These are phyloP conservation scores for Pyrocephalus nanus DNA, from an alignment of 2,797 vertebrate genomes.

Conservation along the genomic window DNA sequence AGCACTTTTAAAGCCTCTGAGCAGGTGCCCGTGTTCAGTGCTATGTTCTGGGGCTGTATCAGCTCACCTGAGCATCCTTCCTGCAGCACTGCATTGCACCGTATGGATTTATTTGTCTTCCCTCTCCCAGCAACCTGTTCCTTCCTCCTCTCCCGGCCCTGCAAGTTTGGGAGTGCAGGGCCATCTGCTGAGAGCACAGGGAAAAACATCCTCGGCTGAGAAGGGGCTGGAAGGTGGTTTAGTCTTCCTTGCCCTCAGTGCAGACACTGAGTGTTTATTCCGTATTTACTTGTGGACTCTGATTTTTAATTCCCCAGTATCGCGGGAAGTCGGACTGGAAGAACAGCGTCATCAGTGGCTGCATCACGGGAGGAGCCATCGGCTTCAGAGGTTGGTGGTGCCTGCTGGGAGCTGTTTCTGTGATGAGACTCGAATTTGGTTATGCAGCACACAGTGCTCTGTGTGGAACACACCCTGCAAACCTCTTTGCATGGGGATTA, in stretches of 20 bases:
- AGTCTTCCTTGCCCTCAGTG: neutral
- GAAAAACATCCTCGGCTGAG: slow-evolving; percentile 10
- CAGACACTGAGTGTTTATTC: neutral
- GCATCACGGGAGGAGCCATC: slow-evolving; percentile 93
- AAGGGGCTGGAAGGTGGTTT: neutral
- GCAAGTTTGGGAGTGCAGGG: neutral
- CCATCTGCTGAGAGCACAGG: slow-evolving; percentile 51
- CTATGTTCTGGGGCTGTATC: neutral
- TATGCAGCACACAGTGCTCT: neutral
- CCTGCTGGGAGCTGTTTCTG: neutral
- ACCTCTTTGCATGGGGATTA: neutral
- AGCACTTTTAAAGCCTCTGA: neutral
- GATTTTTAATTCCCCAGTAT: slow-evolving; percentile 78
- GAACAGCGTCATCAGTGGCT: slow-evolving; percentile 95
- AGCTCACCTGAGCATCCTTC: neutral
- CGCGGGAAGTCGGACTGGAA: slow-evolving; percentile 95
- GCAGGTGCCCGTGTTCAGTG: neutral
- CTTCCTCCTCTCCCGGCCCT: neutral
- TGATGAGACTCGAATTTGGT: neutral
- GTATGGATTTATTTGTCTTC: neutral
- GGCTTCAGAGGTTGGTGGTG: slow-evolving; percentile 88
- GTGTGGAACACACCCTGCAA: neutral
- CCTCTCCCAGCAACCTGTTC: neutral
- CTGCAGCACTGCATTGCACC: slow-evolving; percentile 27
- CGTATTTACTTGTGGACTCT: neutral